These are phyloP conservation scores for Acanthisitta chloris DNA, from an alignment of 2,113 vertebrate species.

Conservation along the genomic window DNA sequence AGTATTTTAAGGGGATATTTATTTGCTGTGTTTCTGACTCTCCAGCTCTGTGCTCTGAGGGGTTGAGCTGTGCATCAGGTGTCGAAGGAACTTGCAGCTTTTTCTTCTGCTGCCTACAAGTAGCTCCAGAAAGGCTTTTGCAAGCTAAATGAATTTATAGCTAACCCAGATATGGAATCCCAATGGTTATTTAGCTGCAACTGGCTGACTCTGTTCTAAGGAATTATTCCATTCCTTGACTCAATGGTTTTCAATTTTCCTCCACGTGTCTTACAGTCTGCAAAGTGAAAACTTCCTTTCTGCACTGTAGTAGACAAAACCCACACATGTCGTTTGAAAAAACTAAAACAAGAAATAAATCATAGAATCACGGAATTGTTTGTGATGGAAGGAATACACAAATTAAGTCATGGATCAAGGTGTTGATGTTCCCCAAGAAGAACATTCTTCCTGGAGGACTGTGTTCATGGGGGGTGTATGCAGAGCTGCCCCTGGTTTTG, in stretches of 20 bases:
- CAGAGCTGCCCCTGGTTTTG: background rate
- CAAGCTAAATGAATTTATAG: background rate
- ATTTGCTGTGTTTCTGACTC: background rate
- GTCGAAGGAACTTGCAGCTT: background rate
- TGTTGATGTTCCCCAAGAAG: background rate
- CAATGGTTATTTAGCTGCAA: background rate
- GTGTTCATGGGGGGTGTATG: fast-evolving
- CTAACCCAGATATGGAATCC: background rate
- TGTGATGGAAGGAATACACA: background rate
- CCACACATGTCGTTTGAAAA: background rate
- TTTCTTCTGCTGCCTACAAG: background rate
- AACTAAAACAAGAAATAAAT: background rate
- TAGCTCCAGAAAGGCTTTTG: background rate
- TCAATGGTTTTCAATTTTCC: background rate
- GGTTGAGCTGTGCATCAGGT: background rate
- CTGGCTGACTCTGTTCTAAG: background rate
- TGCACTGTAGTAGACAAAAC: background rate
- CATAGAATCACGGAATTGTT: background rate
- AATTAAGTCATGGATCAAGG: no score
- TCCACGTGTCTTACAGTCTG: background rate
- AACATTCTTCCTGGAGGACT: background rate
- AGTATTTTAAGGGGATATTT: background rate
- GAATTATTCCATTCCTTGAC: background rate
- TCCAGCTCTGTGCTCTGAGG: background rate
- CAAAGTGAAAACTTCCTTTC: background rate